These are phyloP conservation scores for Alviniconcha marisindica DNA, from an alignment of 1,140 invertebrate species.

Conservation along the genomic window DNA sequence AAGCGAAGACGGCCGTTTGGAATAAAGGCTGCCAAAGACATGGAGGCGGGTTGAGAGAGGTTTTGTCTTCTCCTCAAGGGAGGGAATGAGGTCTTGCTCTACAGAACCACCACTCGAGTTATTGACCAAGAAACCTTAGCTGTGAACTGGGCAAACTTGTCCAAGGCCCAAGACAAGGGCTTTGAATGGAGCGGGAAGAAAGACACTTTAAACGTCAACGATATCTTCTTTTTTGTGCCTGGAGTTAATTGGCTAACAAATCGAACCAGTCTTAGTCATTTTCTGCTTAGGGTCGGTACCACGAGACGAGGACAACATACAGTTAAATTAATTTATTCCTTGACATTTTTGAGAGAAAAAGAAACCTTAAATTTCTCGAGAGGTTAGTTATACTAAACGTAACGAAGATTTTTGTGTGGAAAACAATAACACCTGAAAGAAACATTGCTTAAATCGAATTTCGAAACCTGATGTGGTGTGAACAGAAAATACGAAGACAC, in stretches of 20 bases:
- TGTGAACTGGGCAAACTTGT: not conserved
- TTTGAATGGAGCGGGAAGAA: not conserved
- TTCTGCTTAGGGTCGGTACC: no score
- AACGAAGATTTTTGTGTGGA: no score
- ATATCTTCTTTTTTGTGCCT: not conserved
- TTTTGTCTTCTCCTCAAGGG: no score
- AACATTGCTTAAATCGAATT: no score
- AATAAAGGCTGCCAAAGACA: not conserved
- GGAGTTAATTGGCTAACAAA: not conserved
- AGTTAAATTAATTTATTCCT: no score
- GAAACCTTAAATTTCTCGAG: no score
- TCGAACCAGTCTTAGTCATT: not conserved
- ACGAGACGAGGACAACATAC: no score
- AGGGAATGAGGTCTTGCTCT: not conserved
- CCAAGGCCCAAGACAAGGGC: not conserved
- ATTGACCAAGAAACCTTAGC: constrained; percentile 4
- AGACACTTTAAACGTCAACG: not conserved
- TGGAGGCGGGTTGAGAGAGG: not conserved
- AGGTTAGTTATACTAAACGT: no score
- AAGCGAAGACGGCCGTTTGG: not conserved
- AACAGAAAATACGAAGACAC: no score
- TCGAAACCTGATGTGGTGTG: no score
- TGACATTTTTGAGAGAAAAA: no score
- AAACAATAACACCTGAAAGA: no score
- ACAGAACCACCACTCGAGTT: not conserved